These are phyloP conservation scores for Myotis pilosus DNA, from an alignment of 2,797 vertebrate species.

Conservation along the genomic window DNA sequence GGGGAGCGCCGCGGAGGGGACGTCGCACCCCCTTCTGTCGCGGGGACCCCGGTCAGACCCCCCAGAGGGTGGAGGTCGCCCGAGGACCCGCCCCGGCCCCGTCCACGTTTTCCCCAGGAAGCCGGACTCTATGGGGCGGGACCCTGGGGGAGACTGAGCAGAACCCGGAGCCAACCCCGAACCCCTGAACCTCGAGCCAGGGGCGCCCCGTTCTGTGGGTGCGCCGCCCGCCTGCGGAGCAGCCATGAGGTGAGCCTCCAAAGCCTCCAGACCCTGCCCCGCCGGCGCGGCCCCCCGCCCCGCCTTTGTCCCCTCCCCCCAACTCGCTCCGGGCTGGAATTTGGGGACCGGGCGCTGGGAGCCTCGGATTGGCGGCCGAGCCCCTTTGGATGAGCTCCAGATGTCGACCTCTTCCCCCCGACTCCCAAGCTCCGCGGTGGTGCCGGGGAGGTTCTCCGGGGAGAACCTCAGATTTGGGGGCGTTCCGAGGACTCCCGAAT, in stretches of 20 bases:
- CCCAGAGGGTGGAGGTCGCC: not conserved
- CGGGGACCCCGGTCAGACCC: not conserved
- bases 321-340: constrained; percentile 1
- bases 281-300: constrained; percentile 24
- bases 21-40: constrained; percentile 39
- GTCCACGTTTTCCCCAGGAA: constrained; percentile 57
- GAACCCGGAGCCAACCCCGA: constrained; percentile 47
- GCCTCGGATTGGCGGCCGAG: not conserved
- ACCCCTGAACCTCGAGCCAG: constrained; percentile 53
- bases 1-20: constrained; percentile 61
- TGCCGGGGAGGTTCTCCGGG: not conserved
- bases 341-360: constrained; percentile 24
- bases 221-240: constrained; percentile 37
- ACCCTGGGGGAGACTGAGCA: constrained; percentile 43
- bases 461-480: constrained; percentile 47
- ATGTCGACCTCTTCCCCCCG: not conserved
- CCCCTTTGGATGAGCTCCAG: not conserved
- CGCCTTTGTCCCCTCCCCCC: constrained; percentile 69
- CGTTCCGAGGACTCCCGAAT: constrained; percentile 46
- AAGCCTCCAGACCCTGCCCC: not conserved
- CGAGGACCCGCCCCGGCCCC: not conserved
- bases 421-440: not conserved
- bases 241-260: constrained; percentile 79
- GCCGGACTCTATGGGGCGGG: constrained; percentile 67
- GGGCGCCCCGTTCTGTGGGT: constrained; percentile 66